A percentile compares a stretch with the other conserved stretches of the same genome.
Conservation (phyloP, 2,113 vertebrate genomes). For the Oxyruncus cristatus region DNA sequence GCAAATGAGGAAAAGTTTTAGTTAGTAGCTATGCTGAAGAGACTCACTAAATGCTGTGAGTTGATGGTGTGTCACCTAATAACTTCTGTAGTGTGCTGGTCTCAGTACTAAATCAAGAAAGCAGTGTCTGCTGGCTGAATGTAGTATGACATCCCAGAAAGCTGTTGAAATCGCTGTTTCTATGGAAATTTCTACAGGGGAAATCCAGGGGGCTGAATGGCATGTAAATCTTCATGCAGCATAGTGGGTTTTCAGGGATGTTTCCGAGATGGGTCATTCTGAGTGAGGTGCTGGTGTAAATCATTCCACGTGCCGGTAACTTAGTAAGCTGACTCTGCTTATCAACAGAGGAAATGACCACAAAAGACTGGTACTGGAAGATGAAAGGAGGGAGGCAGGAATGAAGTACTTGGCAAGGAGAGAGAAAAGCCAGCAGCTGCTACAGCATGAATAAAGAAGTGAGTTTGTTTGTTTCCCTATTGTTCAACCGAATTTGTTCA, state of each 20-base stretch:
- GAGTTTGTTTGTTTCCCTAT: not conserved
- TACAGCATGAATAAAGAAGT: not conserved
- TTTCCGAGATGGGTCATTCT: not conserved
- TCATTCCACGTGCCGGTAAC: not conserved
- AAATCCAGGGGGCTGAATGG: conserved; percentile 8
- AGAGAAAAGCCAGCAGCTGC: not conserved
- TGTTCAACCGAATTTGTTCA: not conserved
- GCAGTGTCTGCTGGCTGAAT: conserved; percentile 6
- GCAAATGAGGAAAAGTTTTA: not conserved
- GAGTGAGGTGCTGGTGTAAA: not conserved
- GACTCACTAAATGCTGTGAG: not conserved
- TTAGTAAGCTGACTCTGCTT: not conserved
- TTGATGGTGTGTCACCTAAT: not conserved
- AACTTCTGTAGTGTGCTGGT: not conserved
- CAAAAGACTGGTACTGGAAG: not conserved
- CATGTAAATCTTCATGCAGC: not conserved
- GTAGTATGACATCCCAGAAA: conserved; percentile 8
- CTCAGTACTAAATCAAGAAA: conserved; percentile 33
- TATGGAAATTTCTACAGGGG: conserved; percentile 62
- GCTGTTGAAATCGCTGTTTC: conserved; percentile 53
- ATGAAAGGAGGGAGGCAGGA: not conserved
- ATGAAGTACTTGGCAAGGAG: not conserved
- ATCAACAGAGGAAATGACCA: not conserved
- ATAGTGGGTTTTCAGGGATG: not conserved
- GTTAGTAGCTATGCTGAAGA: not conserved